Conservation (phyloP, 1,140 invertebrate species). For the Drosophila insularis region DNA sequence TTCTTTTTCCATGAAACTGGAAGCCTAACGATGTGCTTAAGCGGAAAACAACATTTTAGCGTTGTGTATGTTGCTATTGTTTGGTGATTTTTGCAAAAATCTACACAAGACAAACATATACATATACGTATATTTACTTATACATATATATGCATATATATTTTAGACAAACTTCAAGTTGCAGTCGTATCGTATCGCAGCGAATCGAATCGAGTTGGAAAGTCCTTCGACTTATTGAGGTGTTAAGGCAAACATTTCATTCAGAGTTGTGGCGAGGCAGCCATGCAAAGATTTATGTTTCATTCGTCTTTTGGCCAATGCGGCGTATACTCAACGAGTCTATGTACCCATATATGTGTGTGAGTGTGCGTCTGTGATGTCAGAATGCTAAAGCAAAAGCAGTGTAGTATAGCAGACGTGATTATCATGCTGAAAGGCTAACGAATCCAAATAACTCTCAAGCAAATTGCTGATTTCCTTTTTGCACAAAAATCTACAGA, state of each 20-base stretch:
- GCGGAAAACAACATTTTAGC: constrained; percentile 73
- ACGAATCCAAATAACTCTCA: constrained; percentile 3
- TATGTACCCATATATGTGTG: not conserved
- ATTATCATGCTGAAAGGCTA: not conserved
- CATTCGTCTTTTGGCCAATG: constrained; percentile 30
- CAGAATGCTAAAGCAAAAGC: not conserved
- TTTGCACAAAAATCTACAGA: not conserved
- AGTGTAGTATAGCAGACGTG: not conserved
- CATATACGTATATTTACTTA: not conserved
- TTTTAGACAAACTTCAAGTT: constrained; percentile 27
- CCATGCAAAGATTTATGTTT: constrained; percentile 12
- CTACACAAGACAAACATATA: not conserved
- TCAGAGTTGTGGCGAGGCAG: not conserved
- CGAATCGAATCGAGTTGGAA: constrained; percentile 6
- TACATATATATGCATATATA: constrained; percentile 13
- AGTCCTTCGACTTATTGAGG: constrained; percentile 60
- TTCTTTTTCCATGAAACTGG: constrained; percentile 11
- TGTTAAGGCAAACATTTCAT: constrained; percentile 56
- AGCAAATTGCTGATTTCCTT: not conserved
- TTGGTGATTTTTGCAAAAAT: constrained; percentile 32
- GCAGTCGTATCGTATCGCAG: constrained; percentile 17
- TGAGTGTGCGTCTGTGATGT: not conserved
- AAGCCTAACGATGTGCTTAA: constrained; percentile 70
- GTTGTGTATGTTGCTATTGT: constrained; percentile 31
- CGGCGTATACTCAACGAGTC: constrained; percentile 24